phyloP scores from a whole-genome alignment of 2,797 vertebrate species.

The Scyliorhinus canicula region DNA sequence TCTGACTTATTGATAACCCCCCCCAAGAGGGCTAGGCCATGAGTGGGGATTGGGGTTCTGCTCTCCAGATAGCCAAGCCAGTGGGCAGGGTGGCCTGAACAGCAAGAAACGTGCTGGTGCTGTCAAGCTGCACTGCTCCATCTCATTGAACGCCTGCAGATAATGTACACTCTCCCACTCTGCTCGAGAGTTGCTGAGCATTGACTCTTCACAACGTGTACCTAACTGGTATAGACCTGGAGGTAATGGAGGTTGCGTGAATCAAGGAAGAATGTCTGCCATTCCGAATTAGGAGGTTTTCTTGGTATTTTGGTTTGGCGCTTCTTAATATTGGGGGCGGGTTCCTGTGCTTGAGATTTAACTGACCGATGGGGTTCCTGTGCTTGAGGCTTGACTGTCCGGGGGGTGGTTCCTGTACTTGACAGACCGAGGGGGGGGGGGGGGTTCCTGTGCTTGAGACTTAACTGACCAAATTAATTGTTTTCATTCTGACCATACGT shows the following conservation, averaged over 20 bases:
- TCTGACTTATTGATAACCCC: not conserved
- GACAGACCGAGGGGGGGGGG: not conserved
- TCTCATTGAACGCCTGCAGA: not conserved
- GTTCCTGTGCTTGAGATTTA: too few species aligned
- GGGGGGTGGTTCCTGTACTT: too few species aligned
- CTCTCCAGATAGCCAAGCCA: not conserved
- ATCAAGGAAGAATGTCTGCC: not conserved
- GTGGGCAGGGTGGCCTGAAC: not conserved
- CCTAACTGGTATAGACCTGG: not conserved
- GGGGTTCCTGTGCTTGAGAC: not conserved
- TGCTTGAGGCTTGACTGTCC: too few species aligned
- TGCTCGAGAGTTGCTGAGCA: not conserved
- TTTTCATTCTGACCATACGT: not conserved
- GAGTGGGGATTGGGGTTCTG: not conserved
- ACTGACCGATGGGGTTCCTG: too few species aligned
- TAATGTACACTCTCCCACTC: too few species aligned
- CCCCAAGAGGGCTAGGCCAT: not conserved
- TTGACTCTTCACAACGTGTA: not conserved
- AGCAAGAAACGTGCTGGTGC: not conserved
- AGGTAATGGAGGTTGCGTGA: not conserved
- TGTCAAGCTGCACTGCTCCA: not conserved
- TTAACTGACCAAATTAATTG: not conserved
- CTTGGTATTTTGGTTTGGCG: not conserved
- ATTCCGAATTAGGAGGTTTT: not conserved
- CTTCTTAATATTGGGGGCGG: too few species aligned